These are phyloP conservation scores for Cataglyphis cursor DNA, from an alignment of 2,888 invertebrate species.

Conservation along the genomic window DNA sequence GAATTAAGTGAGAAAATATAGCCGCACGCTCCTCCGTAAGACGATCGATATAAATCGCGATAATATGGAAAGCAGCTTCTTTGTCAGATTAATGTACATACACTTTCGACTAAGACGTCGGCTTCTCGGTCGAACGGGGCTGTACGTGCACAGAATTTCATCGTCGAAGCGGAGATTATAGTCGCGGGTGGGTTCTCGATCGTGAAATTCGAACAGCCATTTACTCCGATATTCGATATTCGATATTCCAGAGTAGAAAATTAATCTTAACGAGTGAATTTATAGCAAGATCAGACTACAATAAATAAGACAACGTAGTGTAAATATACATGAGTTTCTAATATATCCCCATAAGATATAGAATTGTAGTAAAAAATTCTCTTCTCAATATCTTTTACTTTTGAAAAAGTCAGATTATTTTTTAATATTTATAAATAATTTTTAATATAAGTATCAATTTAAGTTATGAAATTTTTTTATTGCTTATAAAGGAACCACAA, in stretches of 20 bases:
- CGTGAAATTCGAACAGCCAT: slow-evolving; percentile 53
- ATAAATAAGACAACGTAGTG: background rate
- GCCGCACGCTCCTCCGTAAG: slow-evolving; percentile 27
- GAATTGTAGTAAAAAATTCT: background rate
- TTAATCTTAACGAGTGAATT: slow-evolving; percentile 38
- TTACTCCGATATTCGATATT: slow-evolving; percentile 43
- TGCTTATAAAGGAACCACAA: background rate
- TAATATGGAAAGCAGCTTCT: slow-evolving; percentile 58
- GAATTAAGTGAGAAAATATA: slow-evolving; percentile 55
- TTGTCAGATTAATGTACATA: slow-evolving; percentile 57
- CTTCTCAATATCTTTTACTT: background rate
- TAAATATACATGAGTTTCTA: background rate
- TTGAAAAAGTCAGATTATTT: background rate
- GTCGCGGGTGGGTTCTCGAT: slow-evolving; percentile 33
- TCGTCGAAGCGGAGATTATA: slow-evolving; percentile 44
- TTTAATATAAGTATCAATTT: background rate
- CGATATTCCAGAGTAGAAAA: slow-evolving; percentile 29
- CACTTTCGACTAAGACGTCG: slow-evolving; percentile 47
- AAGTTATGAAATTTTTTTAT: slow-evolving; percentile 14
- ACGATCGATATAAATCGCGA: slow-evolving; percentile 48
- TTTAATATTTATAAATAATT: background rate
- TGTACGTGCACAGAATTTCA: slow-evolving; percentile 52
- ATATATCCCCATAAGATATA: background rate
- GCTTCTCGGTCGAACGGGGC: slow-evolving; percentile 30
- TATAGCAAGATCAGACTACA: background rate